phyloP scores from a whole-genome alignment of 2,113 vertebrate genomes.

The Misgurnus anguillicaudatus region DNA sequence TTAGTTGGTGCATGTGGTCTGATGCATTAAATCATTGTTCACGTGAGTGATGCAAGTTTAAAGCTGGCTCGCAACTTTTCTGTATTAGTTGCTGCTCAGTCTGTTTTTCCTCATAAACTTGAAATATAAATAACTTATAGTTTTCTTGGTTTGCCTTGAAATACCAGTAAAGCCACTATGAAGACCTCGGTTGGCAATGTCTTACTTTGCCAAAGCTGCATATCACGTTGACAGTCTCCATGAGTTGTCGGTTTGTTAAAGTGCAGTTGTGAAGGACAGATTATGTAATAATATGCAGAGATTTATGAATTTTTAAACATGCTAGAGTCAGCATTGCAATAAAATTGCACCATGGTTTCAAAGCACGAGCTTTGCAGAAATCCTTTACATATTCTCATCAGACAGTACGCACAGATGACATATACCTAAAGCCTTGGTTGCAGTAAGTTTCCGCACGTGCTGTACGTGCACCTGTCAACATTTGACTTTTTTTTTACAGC shows the following conservation, averaged over 20 bases:
- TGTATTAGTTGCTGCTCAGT: no score
- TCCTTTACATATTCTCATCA: neutral
- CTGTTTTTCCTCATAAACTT: neutral
- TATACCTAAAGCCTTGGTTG: constrained; percentile 31
- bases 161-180: neutral
- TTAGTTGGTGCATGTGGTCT: no score
- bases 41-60: no score
- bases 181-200: neutral
- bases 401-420: constrained; percentile 2
- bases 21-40: no score
- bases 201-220: neutral
- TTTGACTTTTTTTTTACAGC: constrained; percentile 17
- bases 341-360: neutral
- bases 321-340: neutral
- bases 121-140: neutral
- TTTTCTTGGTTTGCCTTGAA: neutral
- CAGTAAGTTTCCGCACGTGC: constrained; percentile 1
- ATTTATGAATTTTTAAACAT: constrained; percentile 12
- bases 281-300: constrained; percentile 32
- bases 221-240: neutral
- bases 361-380: neutral
- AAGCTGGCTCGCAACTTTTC: no score
- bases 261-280: neutral
- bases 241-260: neutral
- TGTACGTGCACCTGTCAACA: constrained; percentile 61